Evolutionary conservation across 2,797 vertebrate genomes (phyloP), one percentile per base, ranked within the genome.

Genomic region (Acropternis orthonyx): DNA sequence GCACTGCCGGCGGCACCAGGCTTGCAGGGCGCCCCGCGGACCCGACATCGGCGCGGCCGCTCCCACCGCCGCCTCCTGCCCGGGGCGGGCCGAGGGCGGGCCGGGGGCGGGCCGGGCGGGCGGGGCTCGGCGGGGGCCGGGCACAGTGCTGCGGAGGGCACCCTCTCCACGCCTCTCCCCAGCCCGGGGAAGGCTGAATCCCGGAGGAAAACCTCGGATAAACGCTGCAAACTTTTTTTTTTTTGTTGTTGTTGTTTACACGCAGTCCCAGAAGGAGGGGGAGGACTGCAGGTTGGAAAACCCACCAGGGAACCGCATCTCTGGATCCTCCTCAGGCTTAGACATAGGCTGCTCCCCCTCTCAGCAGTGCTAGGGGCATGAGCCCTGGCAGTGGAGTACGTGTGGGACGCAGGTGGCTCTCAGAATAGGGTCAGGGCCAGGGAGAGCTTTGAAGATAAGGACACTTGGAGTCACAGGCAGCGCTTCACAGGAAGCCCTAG

Each of bases 1-100:
- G 96, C 99, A 99, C 93, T 99, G 99, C 46, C 97, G 97, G 92
- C 99, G 98, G 97, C 99, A 99, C 99, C 99, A 99, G 96, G 99
- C 98, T 97, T 99, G 99, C 27, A 99, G 98, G 93, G 98, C 98
- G 78, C 95, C 96, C 97, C 98, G 99, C 75, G 99, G 98, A 28
- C 99, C 99, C 59, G 99, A 99, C 99, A 99, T 99, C 55, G 91
- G 72, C 52, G 56, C 88, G 80, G 56, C 82, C 82, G 61, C 88
- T 85, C 55, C 76, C 23, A 44, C 24, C 36, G 37, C 55, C 73
- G 48, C 80, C 54, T 30, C 85, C 56, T 52, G 81, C 62, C 54
- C 52, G 52, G 81, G 82, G 48, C 63, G 41, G 75, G 61, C 49
- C 85, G 26, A 30, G 43, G 26, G n/a, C 12, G 32, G 15, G 30